Conservation (phyloP, 2,888 invertebrate genomes). For the Cryptocephalus primarius region DNA sequence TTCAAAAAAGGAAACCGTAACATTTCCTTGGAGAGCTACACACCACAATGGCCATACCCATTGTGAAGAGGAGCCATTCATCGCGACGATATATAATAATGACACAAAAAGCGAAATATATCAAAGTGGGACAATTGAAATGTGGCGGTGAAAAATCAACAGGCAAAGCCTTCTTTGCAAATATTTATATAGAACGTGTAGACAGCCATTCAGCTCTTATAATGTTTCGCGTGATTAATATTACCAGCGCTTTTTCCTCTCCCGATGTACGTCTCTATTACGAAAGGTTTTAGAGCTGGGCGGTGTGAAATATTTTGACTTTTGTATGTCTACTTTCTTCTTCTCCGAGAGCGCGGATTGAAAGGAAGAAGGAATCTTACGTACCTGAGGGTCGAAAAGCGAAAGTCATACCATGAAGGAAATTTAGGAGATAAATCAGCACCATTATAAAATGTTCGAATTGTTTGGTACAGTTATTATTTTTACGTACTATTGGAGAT, state of each 20-base stretch:
- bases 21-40: slow-evolving; percentile 6
- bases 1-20: no score
- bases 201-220: slow-evolving; percentile 20
- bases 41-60: slow-evolving; percentile 18
- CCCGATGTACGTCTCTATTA: not conserved
- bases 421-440: no score
- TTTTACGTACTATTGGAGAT: no score
- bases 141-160: slow-evolving; percentile 16
- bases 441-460: no score
- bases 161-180: slow-evolving; percentile 18
- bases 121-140: slow-evolving; percentile 17
- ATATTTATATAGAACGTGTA: slow-evolving; percentile 23
- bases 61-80: not conserved
- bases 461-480: no score
- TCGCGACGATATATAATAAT: no score
- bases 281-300: not conserved
- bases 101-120: slow-evolving; percentile 9
- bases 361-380: no score
- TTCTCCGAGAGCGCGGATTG: no score
- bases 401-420: no score
- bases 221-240: slow-evolving; percentile 18
- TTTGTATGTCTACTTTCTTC: not conserved
- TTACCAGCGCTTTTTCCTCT: slow-evolving; percentile 12
- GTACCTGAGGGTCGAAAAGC: no score
- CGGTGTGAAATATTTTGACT: slow-evolving; percentile 12